Percentiles rank a stretch among this genome's conserved stretches.
phyloP scores from a whole-genome alignment of 2,797 vertebrate species.

The Distichodus sexfasciatus region DNA sequence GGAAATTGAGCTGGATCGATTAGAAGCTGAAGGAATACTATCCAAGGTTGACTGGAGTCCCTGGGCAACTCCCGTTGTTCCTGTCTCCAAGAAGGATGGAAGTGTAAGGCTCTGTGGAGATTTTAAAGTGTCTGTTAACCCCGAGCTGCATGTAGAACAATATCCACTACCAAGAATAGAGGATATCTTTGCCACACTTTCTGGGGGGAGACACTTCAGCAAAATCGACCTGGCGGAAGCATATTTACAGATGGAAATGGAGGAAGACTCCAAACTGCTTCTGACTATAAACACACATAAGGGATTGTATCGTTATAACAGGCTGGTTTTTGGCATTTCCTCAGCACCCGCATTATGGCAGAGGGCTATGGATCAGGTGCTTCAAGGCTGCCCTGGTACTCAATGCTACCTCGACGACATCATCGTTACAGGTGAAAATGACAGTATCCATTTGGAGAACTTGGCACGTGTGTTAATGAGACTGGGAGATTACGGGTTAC shows the following conservation, averaged over 20 bases:
- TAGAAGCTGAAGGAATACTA: neutral
- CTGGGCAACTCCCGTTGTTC: neutral
- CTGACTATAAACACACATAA: no score
- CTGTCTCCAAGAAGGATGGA: neutral
- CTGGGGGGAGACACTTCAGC: neutral
- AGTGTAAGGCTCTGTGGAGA: neutral
- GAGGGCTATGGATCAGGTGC: no score
- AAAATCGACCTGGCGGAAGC: neutral
- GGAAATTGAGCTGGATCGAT: no score
- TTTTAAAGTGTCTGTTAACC: slow-evolving; percentile 12
- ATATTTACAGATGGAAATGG: neutral
- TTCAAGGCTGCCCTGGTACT: neutral
- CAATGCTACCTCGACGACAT: slow-evolving; percentile 16
- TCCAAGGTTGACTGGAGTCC: neutral
- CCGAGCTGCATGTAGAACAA: neutral
- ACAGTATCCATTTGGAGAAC: neutral
- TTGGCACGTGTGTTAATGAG: neutral
- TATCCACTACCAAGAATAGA: neutral
- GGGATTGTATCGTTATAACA: neutral
- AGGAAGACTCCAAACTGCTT: neutral
- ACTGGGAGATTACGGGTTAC: neutral
- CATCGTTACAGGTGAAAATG: neutral
- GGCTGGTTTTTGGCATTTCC: neutral
- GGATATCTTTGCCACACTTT: neutral
- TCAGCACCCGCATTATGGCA: slow-evolving; percentile 4